A percentile compares a stretch with the other conserved stretches of the same genome.
Conservation (phyloP, 37 sponge, comb jelly and placozoan species). For the Eunapius fragilis region DNA sequence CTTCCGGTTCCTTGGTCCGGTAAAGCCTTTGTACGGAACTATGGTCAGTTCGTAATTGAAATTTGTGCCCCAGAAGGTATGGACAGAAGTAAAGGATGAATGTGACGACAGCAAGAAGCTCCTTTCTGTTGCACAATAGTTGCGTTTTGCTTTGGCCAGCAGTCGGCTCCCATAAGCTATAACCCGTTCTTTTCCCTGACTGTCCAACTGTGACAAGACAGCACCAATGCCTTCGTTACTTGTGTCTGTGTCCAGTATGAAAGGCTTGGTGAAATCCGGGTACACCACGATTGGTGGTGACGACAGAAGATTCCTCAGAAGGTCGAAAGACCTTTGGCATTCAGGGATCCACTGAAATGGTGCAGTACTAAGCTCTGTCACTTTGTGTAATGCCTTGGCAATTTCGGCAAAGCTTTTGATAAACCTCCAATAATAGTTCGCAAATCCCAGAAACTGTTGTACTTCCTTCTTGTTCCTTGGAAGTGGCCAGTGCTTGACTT, state of each 20-base stretch:
- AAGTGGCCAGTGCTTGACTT: not conserved
- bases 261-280: conserved; percentile 36
- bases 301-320: conserved; percentile 13
- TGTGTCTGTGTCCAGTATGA: conserved; percentile 52
- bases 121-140: conserved; percentile 26
- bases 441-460: conserved; percentile 25
- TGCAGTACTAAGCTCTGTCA: conserved; percentile 14
- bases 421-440: conserved; percentile 28
- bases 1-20: conserved; percentile 20
- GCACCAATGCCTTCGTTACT: conserved; percentile 24
- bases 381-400: conserved; percentile 30
- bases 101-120: conserved; percentile 32
- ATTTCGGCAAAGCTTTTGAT: conserved; percentile 25
- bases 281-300: conserved; percentile 24
- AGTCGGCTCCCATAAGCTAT: conserved; percentile 29
- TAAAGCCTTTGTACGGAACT: conserved; percentile 7
- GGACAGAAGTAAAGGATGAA: conserved; percentile 19
- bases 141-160: conserved; percentile 11
- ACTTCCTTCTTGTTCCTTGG: conserved; percentile 6
- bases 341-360: conserved; percentile 27
- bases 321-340: conserved; percentile 21
- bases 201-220: conserved; percentile 14
- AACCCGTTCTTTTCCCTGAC: conserved; percentile 13
- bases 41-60: conserved; percentile 30
- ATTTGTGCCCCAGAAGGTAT: conserved; percentile 7